Percentiles rank a stretch among this genome's conserved stretches.
phyloP scores from a whole-genome alignment of 35 echinoderm and acorn worm genomes.

The Amphiura filiformis region DNA sequence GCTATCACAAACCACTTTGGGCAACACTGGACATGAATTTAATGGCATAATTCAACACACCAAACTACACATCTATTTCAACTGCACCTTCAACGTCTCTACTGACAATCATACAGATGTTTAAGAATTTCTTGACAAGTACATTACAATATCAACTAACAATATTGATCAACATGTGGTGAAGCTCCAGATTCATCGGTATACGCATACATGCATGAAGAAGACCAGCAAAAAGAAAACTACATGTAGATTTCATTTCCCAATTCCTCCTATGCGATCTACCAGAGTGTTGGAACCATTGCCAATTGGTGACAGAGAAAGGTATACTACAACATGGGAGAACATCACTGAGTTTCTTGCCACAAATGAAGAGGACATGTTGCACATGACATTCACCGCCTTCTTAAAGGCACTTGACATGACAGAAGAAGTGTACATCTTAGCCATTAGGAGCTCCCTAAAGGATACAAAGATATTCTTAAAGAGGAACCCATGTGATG shows the following conservation, averaged over 20 bases:
- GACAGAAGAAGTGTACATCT: conserved; percentile 36
- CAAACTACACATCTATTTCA: too few relatives aligned
- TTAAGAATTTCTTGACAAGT: too few relatives aligned
- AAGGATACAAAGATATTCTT: conserved; percentile 27
- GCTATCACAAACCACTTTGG: too few relatives aligned
- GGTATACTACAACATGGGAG: neutral
- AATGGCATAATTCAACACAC: too few relatives aligned
- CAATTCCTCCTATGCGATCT: neutral
- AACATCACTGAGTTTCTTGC: neutral
- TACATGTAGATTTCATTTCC: neutral
- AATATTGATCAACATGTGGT: neutral
- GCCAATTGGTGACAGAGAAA: neutral
- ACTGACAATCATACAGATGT: too few relatives aligned
- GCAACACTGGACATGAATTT: too few relatives aligned
- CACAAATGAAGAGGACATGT: neutral
- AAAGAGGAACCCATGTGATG: conserved; percentile 25
- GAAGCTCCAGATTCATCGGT: neutral
- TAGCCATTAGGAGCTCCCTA: conserved; percentile 4
- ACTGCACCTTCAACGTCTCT: too few relatives aligned
- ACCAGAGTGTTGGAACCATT: neutral
- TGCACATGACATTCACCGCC: conserved; percentile 4
- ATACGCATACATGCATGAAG: neutral
- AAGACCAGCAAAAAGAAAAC: neutral
- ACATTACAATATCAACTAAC: neutral
- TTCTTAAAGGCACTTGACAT: conserved; percentile 24